Conservation (phyloP, 2,797 vertebrate genomes). For the Macroramphosus scolopax region DNA sequence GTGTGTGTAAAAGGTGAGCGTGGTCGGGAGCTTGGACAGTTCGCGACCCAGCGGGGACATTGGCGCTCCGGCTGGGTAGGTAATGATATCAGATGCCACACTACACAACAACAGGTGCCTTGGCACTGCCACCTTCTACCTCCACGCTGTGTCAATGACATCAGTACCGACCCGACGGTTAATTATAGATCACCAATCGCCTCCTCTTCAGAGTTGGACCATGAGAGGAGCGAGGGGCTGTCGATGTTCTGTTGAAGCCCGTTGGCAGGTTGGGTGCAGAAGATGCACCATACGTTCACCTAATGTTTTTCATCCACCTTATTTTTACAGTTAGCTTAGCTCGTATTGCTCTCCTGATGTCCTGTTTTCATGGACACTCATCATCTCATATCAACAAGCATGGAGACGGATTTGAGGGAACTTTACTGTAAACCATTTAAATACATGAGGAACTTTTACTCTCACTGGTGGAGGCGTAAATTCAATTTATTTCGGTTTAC, state of each 20-base stretch:
- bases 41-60: conserved; percentile 94
- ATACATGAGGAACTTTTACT: no score
- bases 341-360: not conserved
- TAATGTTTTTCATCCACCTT: not conserved
- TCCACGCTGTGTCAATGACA: conserved; percentile 99
- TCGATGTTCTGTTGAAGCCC: conserved; percentile 31
- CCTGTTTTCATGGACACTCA: not conserved
- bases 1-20: conserved; percentile 60
- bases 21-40: conserved; percentile 88
- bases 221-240: conserved; percentile 59
- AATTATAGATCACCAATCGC: conserved; percentile 98
- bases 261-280: conserved; percentile 35
- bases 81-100: conserved; percentile 99
- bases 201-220: conserved; percentile 80
- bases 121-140: conserved; percentile 94
- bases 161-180: conserved; percentile 95
- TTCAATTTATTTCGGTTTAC: no score
- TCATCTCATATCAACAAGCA: not conserved
- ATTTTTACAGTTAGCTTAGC: not conserved
- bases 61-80: conserved; percentile 97
- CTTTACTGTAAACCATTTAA: no score
- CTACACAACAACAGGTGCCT: conserved; percentile 99
- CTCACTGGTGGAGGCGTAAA: no score
- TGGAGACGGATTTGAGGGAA: not conserved
- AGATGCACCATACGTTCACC: conserved; percentile 21